Conservation (phyloP, 92 coral and sea anemone genomes). For the Paramuricea clavata region DNA sequence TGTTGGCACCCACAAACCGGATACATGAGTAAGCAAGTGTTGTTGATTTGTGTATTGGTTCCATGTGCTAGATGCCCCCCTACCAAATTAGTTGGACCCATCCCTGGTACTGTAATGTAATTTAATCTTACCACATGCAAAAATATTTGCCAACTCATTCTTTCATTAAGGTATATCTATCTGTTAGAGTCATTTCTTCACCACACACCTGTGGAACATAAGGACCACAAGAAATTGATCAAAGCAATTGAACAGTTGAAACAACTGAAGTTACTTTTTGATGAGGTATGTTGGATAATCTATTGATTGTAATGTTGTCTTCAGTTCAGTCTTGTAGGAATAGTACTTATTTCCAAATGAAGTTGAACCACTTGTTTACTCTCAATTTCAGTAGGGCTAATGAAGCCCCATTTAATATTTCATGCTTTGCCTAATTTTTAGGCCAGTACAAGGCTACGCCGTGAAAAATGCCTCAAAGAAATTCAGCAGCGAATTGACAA, state of each 20-base stretch:
- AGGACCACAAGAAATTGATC: slow-evolving; percentile 73
- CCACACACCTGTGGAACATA: slow-evolving; percentile 86
- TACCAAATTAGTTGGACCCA: not conserved
- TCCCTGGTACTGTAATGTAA: too few relatives aligned
- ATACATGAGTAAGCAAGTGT: slow-evolving; percentile 71
- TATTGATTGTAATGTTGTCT: too few relatives aligned
- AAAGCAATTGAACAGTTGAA: slow-evolving; percentile 81
- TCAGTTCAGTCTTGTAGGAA: not conserved
- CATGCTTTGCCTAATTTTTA: too few relatives aligned
- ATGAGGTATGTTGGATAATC: slow-evolving; percentile 70
- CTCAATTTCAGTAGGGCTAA: too few relatives aligned
- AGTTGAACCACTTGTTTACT: not conserved
- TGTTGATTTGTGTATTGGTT: not conserved
- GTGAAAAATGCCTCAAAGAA: slow-evolving; percentile 79
- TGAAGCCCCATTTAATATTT: too few relatives aligned
- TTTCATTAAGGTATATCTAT: slow-evolving; percentile 75
- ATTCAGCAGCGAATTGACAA: slow-evolving; percentile 79
- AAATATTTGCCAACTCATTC: too few relatives aligned
- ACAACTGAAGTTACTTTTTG: slow-evolving; percentile 79
- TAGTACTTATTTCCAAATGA: not conserved
- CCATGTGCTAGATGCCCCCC: not conserved
- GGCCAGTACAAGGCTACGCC: slow-evolving; percentile 59
- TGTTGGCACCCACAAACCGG: slow-evolving; percentile 80
- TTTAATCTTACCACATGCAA: too few relatives aligned
- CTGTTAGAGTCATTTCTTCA: slow-evolving; percentile 82